Conservation (phyloP, 2,888 invertebrate genomes). For the Cataglyphis cursor region DNA sequence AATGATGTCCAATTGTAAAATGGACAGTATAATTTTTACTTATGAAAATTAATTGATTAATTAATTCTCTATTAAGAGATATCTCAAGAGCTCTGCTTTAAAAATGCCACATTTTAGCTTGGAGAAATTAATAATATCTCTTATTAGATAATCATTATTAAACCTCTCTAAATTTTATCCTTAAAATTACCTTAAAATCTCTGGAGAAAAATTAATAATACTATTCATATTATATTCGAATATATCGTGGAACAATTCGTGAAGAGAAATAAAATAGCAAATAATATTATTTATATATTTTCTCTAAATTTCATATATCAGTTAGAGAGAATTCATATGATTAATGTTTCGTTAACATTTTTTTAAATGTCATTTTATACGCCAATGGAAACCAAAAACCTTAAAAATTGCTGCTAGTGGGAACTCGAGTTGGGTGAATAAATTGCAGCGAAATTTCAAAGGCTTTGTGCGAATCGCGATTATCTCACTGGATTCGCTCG, state of each 20-base stretch:
- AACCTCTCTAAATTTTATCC: neutral
- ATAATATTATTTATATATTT: neutral
- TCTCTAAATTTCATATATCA: neutral
- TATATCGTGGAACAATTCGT: neutral
- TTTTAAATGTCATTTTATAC: neutral
- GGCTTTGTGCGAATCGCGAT: neutral
- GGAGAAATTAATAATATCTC: neutral
- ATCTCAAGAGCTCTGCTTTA: neutral
- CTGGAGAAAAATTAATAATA: neutral
- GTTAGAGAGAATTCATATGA: neutral
- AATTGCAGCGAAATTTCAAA: neutral
- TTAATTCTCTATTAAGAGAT: neutral
- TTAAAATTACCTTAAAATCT: neutral
- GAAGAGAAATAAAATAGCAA: neutral
- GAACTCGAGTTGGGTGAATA: neutral
- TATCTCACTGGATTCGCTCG: conserved; percentile 2
- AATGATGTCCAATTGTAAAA: neutral
- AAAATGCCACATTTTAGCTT: neutral
- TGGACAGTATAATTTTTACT: conserved; percentile 3
- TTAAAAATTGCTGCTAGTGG: neutral
- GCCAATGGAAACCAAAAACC: neutral
- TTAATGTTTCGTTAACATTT: neutral
- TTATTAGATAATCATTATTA: neutral
- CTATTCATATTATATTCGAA: too few relatives aligned
- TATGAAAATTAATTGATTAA: neutral